phyloP scores from a whole-genome alignment of 92 coral and sea anemone species.

The Desmophyllum pertusum region DNA sequence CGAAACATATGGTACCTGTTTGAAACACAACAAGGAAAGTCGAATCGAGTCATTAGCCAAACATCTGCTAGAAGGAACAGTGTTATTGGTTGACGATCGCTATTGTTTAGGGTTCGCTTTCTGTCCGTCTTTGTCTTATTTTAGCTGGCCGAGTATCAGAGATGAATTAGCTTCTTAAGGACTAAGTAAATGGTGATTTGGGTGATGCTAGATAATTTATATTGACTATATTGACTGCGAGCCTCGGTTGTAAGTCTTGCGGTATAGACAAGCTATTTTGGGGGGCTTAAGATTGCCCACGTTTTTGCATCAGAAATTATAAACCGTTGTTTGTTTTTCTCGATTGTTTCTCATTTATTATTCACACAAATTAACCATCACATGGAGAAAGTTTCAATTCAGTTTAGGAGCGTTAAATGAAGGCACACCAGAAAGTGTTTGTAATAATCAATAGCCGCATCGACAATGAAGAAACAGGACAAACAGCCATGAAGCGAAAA shows the following conservation, averaged over 20 bases:
- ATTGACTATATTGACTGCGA: constrained; percentile 3
- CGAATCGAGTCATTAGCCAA: constrained; percentile 60
- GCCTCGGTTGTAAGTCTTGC: background rate
- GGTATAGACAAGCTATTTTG: constrained; percentile 3
- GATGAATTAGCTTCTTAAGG: constrained; percentile 40
- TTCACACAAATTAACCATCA: constrained; percentile 47
- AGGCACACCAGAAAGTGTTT: background rate
- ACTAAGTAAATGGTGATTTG: constrained; percentile 29
- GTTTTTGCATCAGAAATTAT: constrained; percentile 34
- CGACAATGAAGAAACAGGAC: background rate
- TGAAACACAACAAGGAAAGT: constrained; percentile 60
- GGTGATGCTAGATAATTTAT: constrained; percentile 13
- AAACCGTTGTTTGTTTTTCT: constrained; percentile 26
- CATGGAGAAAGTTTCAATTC: constrained; percentile 29
- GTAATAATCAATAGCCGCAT: background rate
- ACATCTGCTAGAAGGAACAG: constrained; percentile 59
- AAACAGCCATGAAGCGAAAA: background rate
- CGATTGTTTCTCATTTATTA: constrained; percentile 34
- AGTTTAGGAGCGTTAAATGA: constrained; percentile 18
- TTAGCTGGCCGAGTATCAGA: constrained; percentile 17
- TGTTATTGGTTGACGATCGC: constrained; percentile 54
- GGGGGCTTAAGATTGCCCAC: constrained; percentile 12
- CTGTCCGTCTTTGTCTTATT: constrained; percentile 34
- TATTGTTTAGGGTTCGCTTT: constrained; percentile 38
- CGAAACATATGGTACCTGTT: constrained; percentile 91